A percentile compares a stretch with the other conserved stretches of the same genome.
phyloP scores from a whole-genome alignment of 2,797 vertebrate genomes.

The Nyctibius grandis region DNA sequence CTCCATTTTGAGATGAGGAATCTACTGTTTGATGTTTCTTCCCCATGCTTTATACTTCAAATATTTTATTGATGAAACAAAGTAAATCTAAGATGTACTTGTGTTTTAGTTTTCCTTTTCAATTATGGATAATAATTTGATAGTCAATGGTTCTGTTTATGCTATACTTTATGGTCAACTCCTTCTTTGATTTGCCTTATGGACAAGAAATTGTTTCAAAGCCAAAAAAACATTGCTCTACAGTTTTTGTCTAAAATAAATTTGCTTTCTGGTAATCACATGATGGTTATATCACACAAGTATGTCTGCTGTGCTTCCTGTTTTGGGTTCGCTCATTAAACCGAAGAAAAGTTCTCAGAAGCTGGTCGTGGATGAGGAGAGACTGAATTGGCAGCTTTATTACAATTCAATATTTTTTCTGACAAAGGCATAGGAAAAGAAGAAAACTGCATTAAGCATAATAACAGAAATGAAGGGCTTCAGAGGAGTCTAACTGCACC shows the following conservation, averaged over 20 bases:
- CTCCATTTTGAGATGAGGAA: not conserved
- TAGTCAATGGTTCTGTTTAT: not conserved
- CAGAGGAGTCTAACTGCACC: slow-evolving; percentile 89
- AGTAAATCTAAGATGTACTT: not conserved
- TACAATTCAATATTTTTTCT: not conserved
- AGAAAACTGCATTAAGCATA: not conserved
- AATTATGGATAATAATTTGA: not conserved
- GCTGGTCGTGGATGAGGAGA: not conserved
- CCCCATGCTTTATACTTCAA: not conserved
- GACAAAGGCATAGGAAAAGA: not conserved
- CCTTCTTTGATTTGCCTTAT: not conserved
- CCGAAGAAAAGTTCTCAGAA: slow-evolving; percentile 37
- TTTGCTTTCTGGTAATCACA: slow-evolving; percentile 54
- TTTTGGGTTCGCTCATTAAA: slow-evolving; percentile 52
- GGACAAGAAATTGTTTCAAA: not conserved
- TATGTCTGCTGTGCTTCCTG: slow-evolving; percentile 64
- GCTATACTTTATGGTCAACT: not conserved
- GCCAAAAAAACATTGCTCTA: not conserved
- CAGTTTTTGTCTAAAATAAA: not conserved
- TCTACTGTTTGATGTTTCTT: not conserved
- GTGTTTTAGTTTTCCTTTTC: not conserved
- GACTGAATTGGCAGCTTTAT: not conserved
- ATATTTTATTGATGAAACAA: not conserved
- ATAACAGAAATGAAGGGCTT: slow-evolving; percentile 24
- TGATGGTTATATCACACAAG: slow-evolving; percentile 8